Evolutionary conservation across 2,797 vertebrate genomes (phyloP).

Genomic region (Dallia pectoralis): DNA sequence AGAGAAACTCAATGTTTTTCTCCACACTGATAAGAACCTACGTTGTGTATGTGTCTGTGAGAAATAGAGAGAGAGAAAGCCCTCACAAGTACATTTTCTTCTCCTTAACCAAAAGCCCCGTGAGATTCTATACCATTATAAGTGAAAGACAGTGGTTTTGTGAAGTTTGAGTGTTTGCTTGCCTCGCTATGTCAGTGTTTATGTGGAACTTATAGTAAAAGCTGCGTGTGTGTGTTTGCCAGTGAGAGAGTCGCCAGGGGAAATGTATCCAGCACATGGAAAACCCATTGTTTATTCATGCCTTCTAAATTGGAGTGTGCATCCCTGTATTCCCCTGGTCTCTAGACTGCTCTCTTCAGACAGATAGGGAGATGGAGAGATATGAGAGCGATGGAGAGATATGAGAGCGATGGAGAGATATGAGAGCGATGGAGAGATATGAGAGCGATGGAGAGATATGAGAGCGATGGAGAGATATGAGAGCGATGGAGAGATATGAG

Average conservation of each 20-base stretch:
- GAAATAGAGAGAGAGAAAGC: not conserved
- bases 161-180: slow-evolving; percentile 14
- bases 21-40: no score
- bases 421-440: not conserved
- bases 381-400: not conserved
- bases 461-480: no score
- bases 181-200: slow-evolving; percentile 6
- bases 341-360: slow-evolving; percentile 52
- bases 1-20: no score
- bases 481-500: no score
- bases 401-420: not conserved
- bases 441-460: not conserved
- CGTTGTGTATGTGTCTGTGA: not conserved
- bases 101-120: slow-evolving; percentile 8
- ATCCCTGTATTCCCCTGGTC: slow-evolving; percentile 65
- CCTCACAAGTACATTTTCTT: slow-evolving; percentile 10
- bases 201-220: slow-evolving; percentile 4
- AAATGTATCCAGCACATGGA: slow-evolving; percentile 70
- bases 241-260: slow-evolving; percentile 58
- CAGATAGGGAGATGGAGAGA: not conserved
- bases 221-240: slow-evolving; percentile 31
- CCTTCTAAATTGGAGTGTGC: slow-evolving; percentile 76
- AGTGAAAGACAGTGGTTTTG: not conserved
- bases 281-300: slow-evolving; percentile 77
- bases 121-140: slow-evolving; percentile 24